Conservation (phyloP, 2,113 vertebrate species). For the Beaufortia kweichowensis region DNA sequence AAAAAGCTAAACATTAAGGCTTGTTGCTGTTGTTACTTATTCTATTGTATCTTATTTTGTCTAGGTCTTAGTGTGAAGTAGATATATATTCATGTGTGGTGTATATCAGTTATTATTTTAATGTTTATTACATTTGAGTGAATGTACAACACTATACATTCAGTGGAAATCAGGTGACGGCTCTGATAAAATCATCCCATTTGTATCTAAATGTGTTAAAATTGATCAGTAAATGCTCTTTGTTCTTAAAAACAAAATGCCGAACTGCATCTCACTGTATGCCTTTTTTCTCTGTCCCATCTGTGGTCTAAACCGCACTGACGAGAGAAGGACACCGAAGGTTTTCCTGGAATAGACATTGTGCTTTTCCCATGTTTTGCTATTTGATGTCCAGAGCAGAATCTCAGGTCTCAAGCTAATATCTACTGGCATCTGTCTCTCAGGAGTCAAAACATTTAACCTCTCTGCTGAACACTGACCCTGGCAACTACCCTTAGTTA, state of each 20-base stretch:
- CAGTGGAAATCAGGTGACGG: too few species aligned
- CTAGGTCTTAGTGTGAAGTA: too few species aligned
- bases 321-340: not conserved
- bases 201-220: too few species aligned
- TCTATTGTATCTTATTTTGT: too few species aligned
- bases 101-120: too few species aligned
- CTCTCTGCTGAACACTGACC: conserved; percentile 10
- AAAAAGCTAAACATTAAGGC: not conserved
- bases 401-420: conserved; percentile 30
- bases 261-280: not conserved
- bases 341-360: not conserved
- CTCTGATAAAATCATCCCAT: too few species aligned
- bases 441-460: not conserved
- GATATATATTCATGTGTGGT: too few species aligned
- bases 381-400: conserved; percentile 12
- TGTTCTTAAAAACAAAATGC: too few species aligned
- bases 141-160: not conserved
- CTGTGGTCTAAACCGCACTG: conserved; percentile 9
- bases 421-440: conserved; percentile 28
- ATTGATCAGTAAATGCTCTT: too few species aligned
- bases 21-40: not conserved
- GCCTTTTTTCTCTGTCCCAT: not conserved
- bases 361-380: conserved; percentile 43
- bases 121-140: too few species aligned
- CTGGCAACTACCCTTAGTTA: conserved; percentile 2